Evolutionary conservation across 1,140 invertebrate genomes (phyloP), one percentile per base, ranked within the genome.

Genomic region (Lasioglossum albipes): DNA sequence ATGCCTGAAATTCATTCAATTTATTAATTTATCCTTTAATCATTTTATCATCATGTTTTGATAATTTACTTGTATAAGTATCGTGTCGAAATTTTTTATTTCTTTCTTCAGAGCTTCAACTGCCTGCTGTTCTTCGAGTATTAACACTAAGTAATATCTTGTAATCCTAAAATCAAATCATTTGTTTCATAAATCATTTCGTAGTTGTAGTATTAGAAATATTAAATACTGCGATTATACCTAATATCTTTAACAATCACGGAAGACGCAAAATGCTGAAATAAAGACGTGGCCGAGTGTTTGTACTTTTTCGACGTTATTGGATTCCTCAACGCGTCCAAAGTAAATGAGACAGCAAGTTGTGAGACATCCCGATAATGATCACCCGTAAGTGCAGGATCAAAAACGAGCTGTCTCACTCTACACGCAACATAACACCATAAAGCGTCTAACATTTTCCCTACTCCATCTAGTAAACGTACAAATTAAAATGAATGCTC

Each of bases 171-270:
- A 89, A 90, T 67, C 20, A n/a, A 59, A 31, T 61, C n/a, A 66
- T 41, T 79, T 67, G 52, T 49, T 4, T 27, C 57, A 68, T 54
- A 69, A 79, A 45, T 54, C 68, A 75, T 65, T 57, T 64, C 22
- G 71, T 77, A 42, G 75, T 79, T 59, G 64, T 59, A 45, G 52
- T 79, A 72, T 73, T 31, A 64, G 13, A 77, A 79, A 52, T 22
- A 79, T 82, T 27, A n/a, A 7, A 59, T 59, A 59, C 57, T 9
- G 64, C n/a, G 10, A 7, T 42, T 31, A 66, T 78, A 93, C 92
- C 89, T 92, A 18, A 89, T 83, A 75, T 93, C 92, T 88, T 91
- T 93, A 1, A 93, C 88, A 61, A 91, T 89, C 22, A 91, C 72
- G 1, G 91, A 91, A 5, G 85, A 83, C 7, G 90, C 87, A 73